phyloP scores from a whole-genome alignment of 1,140 invertebrate genomes.

The Sinonovacula constricta region DNA sequence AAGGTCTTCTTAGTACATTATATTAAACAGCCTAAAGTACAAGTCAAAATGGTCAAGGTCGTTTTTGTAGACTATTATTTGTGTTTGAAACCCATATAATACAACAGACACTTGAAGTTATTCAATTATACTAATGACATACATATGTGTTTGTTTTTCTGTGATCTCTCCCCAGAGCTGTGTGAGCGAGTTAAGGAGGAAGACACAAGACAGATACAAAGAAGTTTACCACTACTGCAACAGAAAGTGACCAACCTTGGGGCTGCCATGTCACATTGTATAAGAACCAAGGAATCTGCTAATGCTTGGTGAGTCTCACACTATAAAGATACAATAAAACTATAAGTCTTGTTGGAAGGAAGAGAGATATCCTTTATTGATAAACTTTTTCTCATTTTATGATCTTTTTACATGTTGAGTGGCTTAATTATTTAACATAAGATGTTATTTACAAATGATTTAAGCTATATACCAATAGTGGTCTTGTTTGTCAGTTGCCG shows the following conservation, averaged over 20 bases:
- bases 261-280: constrained; percentile 21
- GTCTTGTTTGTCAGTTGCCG: too few species aligned
- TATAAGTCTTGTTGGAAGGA: neutral
- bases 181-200: constrained; percentile 34
- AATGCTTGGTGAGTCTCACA: constrained; percentile 38
- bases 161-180: constrained; percentile 11
- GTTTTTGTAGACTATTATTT: neutral
- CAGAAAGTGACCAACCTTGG: constrained; percentile 33
- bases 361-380: neutral
- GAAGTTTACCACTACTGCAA: constrained; percentile 29
- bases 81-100: neutral
- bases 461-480: too few species aligned
- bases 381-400: too few species aligned
- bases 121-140: neutral
- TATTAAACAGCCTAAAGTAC: neutral
- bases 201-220: constrained; percentile 28
- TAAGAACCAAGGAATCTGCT: constrained; percentile 14
- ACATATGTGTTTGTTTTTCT: neutral
- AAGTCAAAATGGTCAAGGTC: neutral
- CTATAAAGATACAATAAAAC: too few species aligned
- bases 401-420: too few species aligned
- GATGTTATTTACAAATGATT: too few species aligned
- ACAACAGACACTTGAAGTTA: neutral
- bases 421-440: too few species aligned
- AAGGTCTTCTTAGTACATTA: neutral